phyloP scores from a whole-genome alignment of 2,113 vertebrate genomes.

The Ondatra zibethicus region DNA sequence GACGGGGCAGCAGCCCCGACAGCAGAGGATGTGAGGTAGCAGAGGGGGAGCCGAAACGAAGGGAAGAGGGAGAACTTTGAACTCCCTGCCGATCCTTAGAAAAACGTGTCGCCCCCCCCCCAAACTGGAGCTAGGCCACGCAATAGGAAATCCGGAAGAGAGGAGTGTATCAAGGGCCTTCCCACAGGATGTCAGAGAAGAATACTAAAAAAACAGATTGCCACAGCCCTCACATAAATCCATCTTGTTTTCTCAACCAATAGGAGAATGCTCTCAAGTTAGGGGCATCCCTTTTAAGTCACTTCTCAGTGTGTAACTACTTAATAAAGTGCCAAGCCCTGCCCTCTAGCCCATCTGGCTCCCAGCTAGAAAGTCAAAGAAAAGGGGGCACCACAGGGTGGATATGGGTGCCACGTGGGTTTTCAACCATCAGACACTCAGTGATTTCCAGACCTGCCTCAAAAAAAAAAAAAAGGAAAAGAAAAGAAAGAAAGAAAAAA shows the following conservation, averaged over 20 bases:
- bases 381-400: background rate
- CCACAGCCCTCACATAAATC: background rate
- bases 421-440: background rate
- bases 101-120: background rate
- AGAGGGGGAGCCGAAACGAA: constrained; percentile 28
- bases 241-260: constrained; percentile 14
- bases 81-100: constrained; percentile 26
- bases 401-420: background rate
- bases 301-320: background rate
- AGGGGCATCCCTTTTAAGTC: constrained; percentile 48
- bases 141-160: constrained; percentile 69
- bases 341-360: background rate
- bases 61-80: constrained; percentile 49
- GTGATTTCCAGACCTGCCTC: constrained; percentile 35
- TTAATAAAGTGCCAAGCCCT: background rate
- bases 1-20: background rate
- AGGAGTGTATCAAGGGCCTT: background rate
- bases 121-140: constrained; percentile 39
- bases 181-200: constrained; percentile 43
- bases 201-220: background rate
- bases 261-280: constrained; percentile 25
- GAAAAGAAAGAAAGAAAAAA: background rate
- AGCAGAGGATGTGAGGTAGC: constrained; percentile 20
- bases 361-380: background rate
- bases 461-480: background rate